Conservation (phyloP, 2,797 vertebrate genomes). For the Helicolenus hilgendorfi region DNA sequence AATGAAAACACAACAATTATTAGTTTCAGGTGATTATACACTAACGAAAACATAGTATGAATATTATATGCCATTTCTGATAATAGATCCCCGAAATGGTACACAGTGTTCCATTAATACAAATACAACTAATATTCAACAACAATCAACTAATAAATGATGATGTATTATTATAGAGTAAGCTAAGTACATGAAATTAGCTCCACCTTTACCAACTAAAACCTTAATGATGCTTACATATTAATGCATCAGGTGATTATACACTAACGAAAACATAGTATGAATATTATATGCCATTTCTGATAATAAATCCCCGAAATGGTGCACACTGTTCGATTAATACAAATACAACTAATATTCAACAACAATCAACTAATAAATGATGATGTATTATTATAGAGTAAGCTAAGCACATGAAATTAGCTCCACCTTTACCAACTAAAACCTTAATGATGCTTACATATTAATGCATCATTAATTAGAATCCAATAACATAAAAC, state of each 20-base stretch:
- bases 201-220: background rate
- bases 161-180: background rate
- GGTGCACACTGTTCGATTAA: too few relatives aligned
- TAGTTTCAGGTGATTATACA: too few relatives aligned
- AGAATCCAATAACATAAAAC: background rate
- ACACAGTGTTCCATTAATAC: too few relatives aligned
- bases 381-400: background rate
- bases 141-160: background rate
- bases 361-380: background rate
- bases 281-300: too few relatives aligned
- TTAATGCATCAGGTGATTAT: background rate
- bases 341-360: too few relatives aligned
- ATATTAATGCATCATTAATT: background rate
- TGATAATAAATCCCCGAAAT: too few relatives aligned
- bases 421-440: background rate
- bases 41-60: too few relatives aligned
- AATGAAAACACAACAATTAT: too few relatives aligned
- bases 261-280: too few relatives aligned
- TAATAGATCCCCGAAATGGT: too few relatives aligned
- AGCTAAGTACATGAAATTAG: background rate
- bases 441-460: background rate
- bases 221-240: background rate
- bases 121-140: too few relatives aligned
- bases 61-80: too few relatives aligned
- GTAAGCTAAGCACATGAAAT: background rate